Evolutionary conservation across 2,888 invertebrate species (phyloP), one percentile per base, ranked within the genome.

Genomic region (Gryllus longicercus): DNA sequence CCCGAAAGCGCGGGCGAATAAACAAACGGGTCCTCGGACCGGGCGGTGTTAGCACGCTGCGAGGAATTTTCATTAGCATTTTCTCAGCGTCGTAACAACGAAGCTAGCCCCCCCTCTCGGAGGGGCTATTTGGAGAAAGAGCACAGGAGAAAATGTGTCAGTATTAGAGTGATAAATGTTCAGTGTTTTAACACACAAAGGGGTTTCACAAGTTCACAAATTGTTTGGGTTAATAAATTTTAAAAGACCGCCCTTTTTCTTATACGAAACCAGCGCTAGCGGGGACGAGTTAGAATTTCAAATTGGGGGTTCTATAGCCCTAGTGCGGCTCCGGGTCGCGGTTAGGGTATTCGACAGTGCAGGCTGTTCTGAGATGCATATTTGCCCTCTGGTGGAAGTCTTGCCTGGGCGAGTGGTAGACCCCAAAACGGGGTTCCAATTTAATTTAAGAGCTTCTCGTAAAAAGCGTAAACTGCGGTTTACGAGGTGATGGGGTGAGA

Each of bases 121-220:
- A 18, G 63, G 63, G n/a, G 63, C n/a, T n/a, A 63, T 63, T 63
- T 63, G 12, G 12, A 63, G 63, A 63, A 63, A 63, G n/a, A n/a
- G 63, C 63, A n/a, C 63, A 14, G n/a, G 63, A n/a, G 63, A 63
- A 63, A 63, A 63, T 63, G 63, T 63, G 63, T 63, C 63, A 63
- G 63, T 63, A 63, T 63, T 63, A 63, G 63, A 63, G 63, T 18
- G 63, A 63, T 63, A 63, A 63, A 63, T 63, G 63, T 63, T 63
- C n/a, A 8, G 63, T 63, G 63, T 63, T 63, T 63, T 63, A 63
- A 63, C 63, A 63, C 63, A 63, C 63, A 63, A 63, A 63, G 63
- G 16, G 38, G 63, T n/a, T 63, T 63, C 63, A 63, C 63, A 63
- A 63, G 16, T 63, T n/a, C 63, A 63, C 63, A 63, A 63, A 63